A percentile compares a stretch with the other conserved stretches of the same genome.
phyloP scores from a whole-genome alignment of 2,888 invertebrate species.

The Steinernema scapterisci region DNA sequence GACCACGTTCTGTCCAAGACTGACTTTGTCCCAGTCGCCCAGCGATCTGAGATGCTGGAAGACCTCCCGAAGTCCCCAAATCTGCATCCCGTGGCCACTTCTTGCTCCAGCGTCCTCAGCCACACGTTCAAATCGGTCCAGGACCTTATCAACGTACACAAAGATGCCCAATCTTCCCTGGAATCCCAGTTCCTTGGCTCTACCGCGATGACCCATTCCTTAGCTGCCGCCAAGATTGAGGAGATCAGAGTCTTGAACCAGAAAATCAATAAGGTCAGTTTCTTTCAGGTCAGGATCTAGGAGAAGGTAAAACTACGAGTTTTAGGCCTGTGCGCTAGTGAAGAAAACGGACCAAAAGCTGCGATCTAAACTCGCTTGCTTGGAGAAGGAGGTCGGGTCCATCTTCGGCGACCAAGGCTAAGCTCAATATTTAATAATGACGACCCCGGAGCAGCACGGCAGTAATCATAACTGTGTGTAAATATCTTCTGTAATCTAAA shows the following conservation, averaged over 20 bases:
- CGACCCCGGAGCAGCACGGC: neutral
- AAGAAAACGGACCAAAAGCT: neutral
- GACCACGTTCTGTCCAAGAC: constrained; percentile 1
- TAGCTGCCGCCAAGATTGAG: neutral
- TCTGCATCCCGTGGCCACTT: constrained; percentile 2
- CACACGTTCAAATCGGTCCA: neutral
- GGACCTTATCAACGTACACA: neutral
- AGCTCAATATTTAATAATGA: constrained; percentile 12
- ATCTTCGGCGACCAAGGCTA: no score
- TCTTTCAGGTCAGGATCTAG: no score
- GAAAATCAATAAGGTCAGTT: neutral
- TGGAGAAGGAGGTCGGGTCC: neutral
- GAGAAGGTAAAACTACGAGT: neutral
- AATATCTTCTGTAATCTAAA: neutral
- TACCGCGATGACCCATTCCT: neutral
- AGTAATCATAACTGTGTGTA: neutral
- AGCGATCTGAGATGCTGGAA: neutral
- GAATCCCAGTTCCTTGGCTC: neutral
- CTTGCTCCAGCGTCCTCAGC: neutral
- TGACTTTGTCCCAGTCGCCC: neutral
- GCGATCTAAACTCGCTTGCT: neutral
- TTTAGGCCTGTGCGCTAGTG: neutral
- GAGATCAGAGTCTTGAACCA: neutral
- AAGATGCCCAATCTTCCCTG: neutral
- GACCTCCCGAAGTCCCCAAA: neutral